These are phyloP conservation scores for Gasterosteus nipponicus DNA, from an alignment of 2,113 vertebrate genomes.

Conservation along the genomic window DNA sequence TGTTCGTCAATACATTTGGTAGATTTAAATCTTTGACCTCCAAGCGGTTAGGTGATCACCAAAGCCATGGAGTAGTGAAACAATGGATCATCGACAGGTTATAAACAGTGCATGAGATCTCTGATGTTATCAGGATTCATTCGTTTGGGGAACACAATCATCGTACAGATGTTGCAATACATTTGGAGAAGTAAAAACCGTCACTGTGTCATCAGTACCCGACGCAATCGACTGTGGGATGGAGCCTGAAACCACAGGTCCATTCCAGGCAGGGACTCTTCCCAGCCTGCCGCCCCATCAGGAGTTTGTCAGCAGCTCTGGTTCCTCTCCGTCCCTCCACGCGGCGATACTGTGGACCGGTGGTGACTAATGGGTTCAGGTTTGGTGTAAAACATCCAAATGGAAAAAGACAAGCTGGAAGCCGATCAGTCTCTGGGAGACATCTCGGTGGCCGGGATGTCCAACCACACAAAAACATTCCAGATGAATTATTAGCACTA, in stretches of 20 bases:
- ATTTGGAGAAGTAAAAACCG: neutral
- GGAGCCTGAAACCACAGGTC: conserved; percentile 41
- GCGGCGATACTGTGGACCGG: neutral
- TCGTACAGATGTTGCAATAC: neutral
- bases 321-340: conserved; percentile 19
- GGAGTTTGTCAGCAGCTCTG: conserved; percentile 49
- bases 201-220: conserved; percentile 22
- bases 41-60: neutral
- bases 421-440: neutral
- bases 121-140: neutral
- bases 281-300: conserved; percentile 49
- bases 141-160: neutral
- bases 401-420: neutral
- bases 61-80: neutral
- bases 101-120: neutral
- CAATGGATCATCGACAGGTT: neutral
- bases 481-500: neutral
- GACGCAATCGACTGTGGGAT: conserved; percentile 53
- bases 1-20: neutral
- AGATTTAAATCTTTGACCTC: neutral
- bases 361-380: conserved; percentile 19
- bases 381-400: neutral
- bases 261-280: conserved; percentile 48
- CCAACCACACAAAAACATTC: neutral
- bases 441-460: neutral